phyloP scores from a whole-genome alignment of 2,888 invertebrate genomes.

The Gryllus longicercus region DNA sequence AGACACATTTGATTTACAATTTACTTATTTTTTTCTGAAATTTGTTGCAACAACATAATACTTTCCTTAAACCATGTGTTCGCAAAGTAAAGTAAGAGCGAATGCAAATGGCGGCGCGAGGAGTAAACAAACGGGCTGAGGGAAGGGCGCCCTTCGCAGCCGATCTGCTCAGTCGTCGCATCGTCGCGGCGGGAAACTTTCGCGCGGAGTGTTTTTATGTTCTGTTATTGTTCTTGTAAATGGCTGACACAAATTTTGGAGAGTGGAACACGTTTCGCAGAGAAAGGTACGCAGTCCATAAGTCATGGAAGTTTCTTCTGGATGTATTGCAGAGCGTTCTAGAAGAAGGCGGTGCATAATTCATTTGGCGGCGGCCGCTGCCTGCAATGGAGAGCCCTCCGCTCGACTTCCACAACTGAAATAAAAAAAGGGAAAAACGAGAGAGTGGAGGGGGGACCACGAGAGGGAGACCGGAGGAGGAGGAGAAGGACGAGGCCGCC shows the following conservation, averaged over 20 bases:
- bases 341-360: constrained; percentile 4
- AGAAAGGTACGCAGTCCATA: constrained; percentile 1
- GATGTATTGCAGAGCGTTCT: constrained; percentile 11
- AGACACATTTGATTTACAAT: too few relatives aligned
- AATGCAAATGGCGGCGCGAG: too few relatives aligned
- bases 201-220: not conserved
- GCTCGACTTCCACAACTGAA: not conserved
- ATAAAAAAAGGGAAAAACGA: not conserved
- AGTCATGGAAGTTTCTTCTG: constrained; percentile 17
- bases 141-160: too few relatives aligned
- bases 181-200: not conserved
- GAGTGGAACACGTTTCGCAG: not conserved
- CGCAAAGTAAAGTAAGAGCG: too few relatives aligned
- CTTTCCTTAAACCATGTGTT: too few relatives aligned
- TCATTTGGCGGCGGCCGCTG: not conserved
- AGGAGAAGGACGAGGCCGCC: not conserved
- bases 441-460: not conserved
- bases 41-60: too few relatives aligned
- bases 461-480: not conserved
- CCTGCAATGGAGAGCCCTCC: not conserved
- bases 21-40: too few relatives aligned
- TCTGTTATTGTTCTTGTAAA: constrained; percentile 1
- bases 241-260: constrained; percentile 1
- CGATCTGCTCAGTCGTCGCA: not conserved
- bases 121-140: too few relatives aligned